Evolutionary conservation across 2,888 invertebrate species (phyloP).

Genomic region (Philereme transversata): DNA sequence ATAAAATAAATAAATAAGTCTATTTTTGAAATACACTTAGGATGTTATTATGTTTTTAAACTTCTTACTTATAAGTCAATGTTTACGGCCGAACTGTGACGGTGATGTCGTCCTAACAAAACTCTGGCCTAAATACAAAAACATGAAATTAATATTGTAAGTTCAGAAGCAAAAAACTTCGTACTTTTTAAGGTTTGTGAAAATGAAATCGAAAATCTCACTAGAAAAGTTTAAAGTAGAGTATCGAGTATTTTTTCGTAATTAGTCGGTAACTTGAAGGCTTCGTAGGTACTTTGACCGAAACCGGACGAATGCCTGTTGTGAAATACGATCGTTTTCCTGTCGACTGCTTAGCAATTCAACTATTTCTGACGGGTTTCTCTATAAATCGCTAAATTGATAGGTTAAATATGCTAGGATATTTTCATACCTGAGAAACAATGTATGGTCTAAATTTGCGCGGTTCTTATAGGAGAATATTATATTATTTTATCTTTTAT

Average conservation of each 20-base stretch:
- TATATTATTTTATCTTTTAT: too few species aligned
- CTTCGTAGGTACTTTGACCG: slow-evolving; percentile 80
- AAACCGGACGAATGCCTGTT: slow-evolving; percentile 66
- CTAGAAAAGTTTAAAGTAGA: slow-evolving; percentile 19
- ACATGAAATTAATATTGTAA: slow-evolving; percentile 12
- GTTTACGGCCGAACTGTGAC: too few species aligned
- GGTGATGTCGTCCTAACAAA: not conserved
- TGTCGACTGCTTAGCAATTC: slow-evolving; percentile 45
- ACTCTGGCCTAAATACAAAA: not conserved
- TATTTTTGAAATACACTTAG: too few species aligned
- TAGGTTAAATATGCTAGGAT: too few species aligned
- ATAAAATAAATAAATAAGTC: too few species aligned
- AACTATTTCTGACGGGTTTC: slow-evolving; percentile 64
- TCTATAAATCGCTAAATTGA: slow-evolving; percentile 6
- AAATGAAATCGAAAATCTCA: slow-evolving; percentile 8
- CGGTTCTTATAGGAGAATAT: too few species aligned
- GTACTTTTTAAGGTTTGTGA: slow-evolving; percentile 17
- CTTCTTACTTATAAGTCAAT: too few species aligned
- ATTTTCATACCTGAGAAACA: not conserved
- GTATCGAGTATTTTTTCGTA: slow-evolving; percentile 58
- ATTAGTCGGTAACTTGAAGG: slow-evolving; percentile 68
- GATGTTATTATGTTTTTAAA: too few species aligned
- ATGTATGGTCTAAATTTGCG: too few species aligned
- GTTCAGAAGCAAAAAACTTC: slow-evolving; percentile 13
- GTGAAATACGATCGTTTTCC: slow-evolving; percentile 68